Evolutionary conservation across 2,888 invertebrate species (phyloP), one percentile per base, ranked within the genome.

Genomic region (Drosophila bunnanda): DNA sequence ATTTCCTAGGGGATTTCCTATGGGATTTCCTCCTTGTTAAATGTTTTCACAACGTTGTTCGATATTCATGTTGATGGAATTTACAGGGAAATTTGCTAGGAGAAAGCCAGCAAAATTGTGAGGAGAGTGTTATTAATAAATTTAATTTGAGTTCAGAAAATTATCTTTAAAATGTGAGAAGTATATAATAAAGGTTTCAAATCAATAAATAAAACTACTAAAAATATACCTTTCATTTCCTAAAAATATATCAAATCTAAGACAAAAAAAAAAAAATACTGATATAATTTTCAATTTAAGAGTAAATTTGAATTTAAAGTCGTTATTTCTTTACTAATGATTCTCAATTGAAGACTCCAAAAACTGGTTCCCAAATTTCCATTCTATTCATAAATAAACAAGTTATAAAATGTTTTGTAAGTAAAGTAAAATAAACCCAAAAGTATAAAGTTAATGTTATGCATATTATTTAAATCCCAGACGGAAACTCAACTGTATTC

Each of bases 11-110:
- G 48, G 38, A 22, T 8, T 36, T 25, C 25, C 25, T 25, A 25
- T 25, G 25, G 25, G 25, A 25, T 25, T 12, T 15, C 17, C 17
- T 25, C 4, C 28, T n/a, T 54, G 38, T 32, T 67, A 32, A 54
- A 39, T 32, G 30, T 46, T 52, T 44, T 38, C 44, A 5, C 15
- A 38, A 22, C 5, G 43, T 7, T 32, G 38, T 34, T 39, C 32
- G 52, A 67, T 55, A 34, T 67, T 48, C 39, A 28, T 39, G 20
- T 10, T n/a, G 30, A 17, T 65, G 13, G 7, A 13, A 20, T 10
- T 25, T 20, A 10, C 1, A 9, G 28, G 17, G 4, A 30, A 46
- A 22, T 17, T 17, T 39, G 9, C 2, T 13, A 1, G 5, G 6
- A 9, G n/a, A 20, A 30, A 6, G 10, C 0, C 2, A 0, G n/a